Percentiles rank a stretch among this genome's conserved stretches.
These are phyloP conservation scores for Pseudanteris insignis DNA, from an alignment of 2,888 invertebrate species.

Conservation along the genomic window DNA sequence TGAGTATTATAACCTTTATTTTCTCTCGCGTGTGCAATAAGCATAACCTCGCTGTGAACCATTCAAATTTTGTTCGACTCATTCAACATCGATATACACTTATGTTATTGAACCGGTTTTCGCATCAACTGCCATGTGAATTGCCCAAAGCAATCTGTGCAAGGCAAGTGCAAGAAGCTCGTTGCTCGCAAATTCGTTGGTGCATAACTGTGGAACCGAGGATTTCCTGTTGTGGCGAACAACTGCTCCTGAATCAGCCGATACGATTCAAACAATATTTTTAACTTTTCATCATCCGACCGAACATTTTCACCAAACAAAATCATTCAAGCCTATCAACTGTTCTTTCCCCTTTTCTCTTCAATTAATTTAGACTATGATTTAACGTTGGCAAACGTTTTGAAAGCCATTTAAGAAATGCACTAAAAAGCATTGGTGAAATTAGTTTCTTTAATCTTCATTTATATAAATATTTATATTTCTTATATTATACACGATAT, in stretches of 20 bases:
- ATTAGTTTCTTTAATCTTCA: too few relatives aligned
- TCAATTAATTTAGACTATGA: too few relatives aligned
- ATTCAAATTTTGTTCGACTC: constrained; percentile 8
- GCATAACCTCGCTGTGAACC: too few relatives aligned
- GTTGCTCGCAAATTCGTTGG: constrained; percentile 54
- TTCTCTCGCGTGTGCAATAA: constrained; percentile 7
- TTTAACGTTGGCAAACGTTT: constrained; percentile 6
- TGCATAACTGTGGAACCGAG: constrained; percentile 63
- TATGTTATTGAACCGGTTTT: constrained; percentile 29
- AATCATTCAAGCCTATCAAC: constrained; percentile 1
- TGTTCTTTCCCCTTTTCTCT: too few relatives aligned
- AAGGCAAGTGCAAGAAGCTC: constrained; percentile 39
- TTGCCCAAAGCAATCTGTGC: constrained; percentile 37
- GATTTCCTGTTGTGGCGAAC: constrained; percentile 55
- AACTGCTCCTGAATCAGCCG: constrained; percentile 21
- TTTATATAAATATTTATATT: too few relatives aligned
- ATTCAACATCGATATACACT: not conserved
- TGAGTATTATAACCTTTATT: constrained; percentile 14
- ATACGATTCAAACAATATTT: constrained; percentile 34
- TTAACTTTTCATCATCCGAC: constrained; percentile 25
- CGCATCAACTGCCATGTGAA: constrained; percentile 27
- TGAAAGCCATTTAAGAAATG: constrained; percentile 7
- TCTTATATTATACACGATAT: too few relatives aligned
- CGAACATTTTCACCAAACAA: constrained; percentile 13
- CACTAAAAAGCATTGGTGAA: too few relatives aligned